Evolutionary conservation across 2,888 invertebrate species (phyloP), one percentile per base, ranked within the genome.

Genomic region (Limnephilus rhombicus): DNA sequence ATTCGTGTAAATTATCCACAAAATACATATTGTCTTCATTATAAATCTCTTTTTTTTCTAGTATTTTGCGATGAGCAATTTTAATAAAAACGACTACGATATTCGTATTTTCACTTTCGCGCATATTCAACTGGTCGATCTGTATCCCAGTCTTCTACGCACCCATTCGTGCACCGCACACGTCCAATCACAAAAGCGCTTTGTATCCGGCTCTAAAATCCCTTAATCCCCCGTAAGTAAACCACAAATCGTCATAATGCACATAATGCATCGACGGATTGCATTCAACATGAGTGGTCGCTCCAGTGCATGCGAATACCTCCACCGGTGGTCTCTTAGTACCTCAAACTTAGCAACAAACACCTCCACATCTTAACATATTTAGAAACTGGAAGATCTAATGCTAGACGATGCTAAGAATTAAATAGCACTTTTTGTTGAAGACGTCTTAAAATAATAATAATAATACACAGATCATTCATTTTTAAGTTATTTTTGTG

Each of bases 211-310:
- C 83, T 81, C 85, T 92, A 80, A 92, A 91, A 81, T 89, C 80
- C 83, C 90, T 83, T 93, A 93, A 93, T 93, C 92, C 93, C 85
- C 83, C 91, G 81, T 90, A 87, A 80, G 68, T 86, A 93, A 93
- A 93, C 93, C 93, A 90, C 93, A 93, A 92, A 93, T 93, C 92
- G 92, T 91, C 68, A 81, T 91, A 91, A 80, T 82, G 88, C 80
- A 92, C 68, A 85, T 91, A 91, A 80, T 45, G 88, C 88, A 91
- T 90, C 91, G 90, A 86, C 80, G 49, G 49, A 85, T 91, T 45
- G 89, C 91, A 89, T 91, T 91, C 89, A 91, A 45, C 68, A 83
- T 85, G 90, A 90, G 90, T 85, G 90, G 85, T 85, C 91, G 85
- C 34, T 89, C 85, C 34, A 53, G 7, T 41, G 37, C n/a, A 89